These are phyloP conservation scores for Enhydra lutris DNA, from an alignment of 2,113 vertebrate genomes.

Conservation along the genomic window DNA sequence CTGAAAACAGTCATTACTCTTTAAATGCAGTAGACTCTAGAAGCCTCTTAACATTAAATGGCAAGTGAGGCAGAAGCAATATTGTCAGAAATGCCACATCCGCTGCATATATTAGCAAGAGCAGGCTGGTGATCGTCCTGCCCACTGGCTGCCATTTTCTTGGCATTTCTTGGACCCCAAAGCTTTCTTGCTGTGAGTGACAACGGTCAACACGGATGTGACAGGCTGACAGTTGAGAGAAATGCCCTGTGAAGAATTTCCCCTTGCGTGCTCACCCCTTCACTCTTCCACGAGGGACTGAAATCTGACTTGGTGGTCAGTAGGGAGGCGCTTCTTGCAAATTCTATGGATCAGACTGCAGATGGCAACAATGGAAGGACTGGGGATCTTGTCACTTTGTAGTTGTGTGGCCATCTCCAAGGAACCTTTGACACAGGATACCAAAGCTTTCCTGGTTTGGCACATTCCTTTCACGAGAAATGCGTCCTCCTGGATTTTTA, in stretches of 20 bases:
- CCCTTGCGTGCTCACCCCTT: background rate
- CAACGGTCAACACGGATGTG: background rate
- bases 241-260: background rate
- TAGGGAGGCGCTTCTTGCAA: background rate
- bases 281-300: accelerated
- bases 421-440: background rate
- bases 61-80: slow-evolving; percentile 84
- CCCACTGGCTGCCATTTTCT: slow-evolving; percentile 49
- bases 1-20: slow-evolving; percentile 86
- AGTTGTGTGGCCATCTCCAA: background rate
- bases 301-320: background rate
- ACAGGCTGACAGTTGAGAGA: background rate
- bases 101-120: slow-evolving; percentile 55
- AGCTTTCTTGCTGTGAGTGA: slow-evolving; percentile 14
- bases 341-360: accelerated
- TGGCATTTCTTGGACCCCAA: slow-evolving; percentile 36
- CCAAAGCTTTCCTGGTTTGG: too few relatives aligned
- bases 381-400: accelerated
- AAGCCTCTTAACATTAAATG: slow-evolving; percentile 81
- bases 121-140: background rate
- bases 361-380: accelerated
- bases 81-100: slow-evolving; percentile 78
- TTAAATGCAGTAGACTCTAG: slow-evolving; percentile 79
- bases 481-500: background rate
- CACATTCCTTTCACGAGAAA: background rate